Evolutionary conservation across 2,797 vertebrate species (phyloP).

Genomic region (Sebastes alutus): DNA sequence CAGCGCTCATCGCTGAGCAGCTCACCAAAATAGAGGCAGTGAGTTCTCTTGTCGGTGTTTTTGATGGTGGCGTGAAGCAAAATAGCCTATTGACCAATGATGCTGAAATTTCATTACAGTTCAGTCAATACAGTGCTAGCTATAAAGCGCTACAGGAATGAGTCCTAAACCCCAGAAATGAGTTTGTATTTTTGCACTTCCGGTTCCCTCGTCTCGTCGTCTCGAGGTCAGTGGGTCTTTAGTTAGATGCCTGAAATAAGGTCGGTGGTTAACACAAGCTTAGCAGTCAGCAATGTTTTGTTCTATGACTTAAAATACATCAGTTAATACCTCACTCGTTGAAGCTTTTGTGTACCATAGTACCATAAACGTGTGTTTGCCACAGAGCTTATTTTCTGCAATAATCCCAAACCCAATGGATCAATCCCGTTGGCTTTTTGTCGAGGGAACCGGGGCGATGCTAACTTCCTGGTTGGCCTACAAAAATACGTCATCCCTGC

Average conservation of each 20-base stretch:
- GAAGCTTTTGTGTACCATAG: too few relatives aligned
- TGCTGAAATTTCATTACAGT: neutral
- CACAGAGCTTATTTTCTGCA: neutral
- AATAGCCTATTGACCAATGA: neutral
- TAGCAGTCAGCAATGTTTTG: too few relatives aligned
- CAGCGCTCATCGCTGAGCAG: slow-evolving; percentile 87
- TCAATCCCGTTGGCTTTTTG: neutral
- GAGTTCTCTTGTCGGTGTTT: slow-evolving; percentile 38
- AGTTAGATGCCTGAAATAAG: too few relatives aligned
- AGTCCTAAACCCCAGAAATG: too few relatives aligned
- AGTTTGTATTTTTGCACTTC: too few relatives aligned
- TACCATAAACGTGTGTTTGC: neutral
- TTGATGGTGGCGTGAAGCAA: neutral
- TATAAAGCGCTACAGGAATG: too few relatives aligned
- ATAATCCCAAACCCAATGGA: neutral
- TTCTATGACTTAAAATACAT: too few relatives aligned
- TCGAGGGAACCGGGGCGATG: neutral
- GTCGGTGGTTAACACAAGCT: too few relatives aligned
- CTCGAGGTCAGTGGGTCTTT: too few relatives aligned
- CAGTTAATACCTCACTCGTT: too few relatives aligned
- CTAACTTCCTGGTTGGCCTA: neutral
- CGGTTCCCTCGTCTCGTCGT: too few relatives aligned
- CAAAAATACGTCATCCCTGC: neutral
- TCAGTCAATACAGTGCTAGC: neutral
- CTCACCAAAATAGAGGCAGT: slow-evolving; percentile 92